Evolutionary conservation across 2,113 vertebrate genomes (phyloP), one percentile per base, ranked within the genome.

Genomic region (Loxodonta africana): DNA sequence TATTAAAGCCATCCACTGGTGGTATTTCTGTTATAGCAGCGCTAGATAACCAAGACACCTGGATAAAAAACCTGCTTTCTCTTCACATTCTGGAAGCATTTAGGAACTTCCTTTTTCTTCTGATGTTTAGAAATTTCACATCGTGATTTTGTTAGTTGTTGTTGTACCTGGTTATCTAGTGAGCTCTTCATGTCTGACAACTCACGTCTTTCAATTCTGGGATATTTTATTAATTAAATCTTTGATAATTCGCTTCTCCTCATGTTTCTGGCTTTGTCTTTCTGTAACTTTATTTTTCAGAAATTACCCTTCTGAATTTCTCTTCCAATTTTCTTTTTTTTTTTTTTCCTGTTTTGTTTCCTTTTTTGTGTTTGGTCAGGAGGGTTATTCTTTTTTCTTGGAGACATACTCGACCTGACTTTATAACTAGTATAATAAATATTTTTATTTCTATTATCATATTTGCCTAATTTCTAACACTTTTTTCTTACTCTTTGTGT

Each of bases 171-270:
- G 62, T 21, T 78, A 63, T 4, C 86, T 60, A 85, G 60, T 67
- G 53, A 93, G 21, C 26, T 44, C 26, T 69, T 84, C 9, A 65
- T 6, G 3, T 51, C 18, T 53, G 1, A 2, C 6, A 90, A 60
- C 1, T 80, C 25, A 60, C 60, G 1, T 77, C 20, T 33, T 93
- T 15, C 53, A 57, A 14, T 91, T 12, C 26, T 77, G 23, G 14
- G 23, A 90, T 83, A 91, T 95, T 85, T 28, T 91, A 78, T 37
- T 83, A 18, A 69, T 80, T 90, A 63, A 67, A 28, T 94, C 10
- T 91, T 83, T 86, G 33, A 91, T 77, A 77, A 53, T 41, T 33
- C 44, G 57, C 28, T 63, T 94, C 77, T 46, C 7, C 10, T 48
- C 37, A 25, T 41, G 6, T 63, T 69, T 81, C 73, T 10, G 88